A percentile compares a stretch with the other conserved stretches of the same genome.
Evolutionary conservation across 1,140 invertebrate genomes (phyloP).

Genomic region (Centruroides sculpturatus): DNA sequence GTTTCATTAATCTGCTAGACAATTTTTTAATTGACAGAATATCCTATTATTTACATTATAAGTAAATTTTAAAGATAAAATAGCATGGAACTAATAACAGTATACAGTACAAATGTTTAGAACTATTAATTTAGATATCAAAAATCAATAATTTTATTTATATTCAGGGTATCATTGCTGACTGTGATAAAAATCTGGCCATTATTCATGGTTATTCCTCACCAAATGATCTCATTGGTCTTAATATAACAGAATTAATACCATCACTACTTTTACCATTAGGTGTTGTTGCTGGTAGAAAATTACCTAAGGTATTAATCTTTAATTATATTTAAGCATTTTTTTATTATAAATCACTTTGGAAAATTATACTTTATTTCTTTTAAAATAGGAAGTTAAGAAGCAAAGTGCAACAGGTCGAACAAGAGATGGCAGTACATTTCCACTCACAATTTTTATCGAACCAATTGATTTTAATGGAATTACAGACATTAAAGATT

Average conservation of each 20-base stretch:
- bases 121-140: too few species aligned
- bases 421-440: slow-evolving; percentile 42
- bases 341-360: background rate
- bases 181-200: slow-evolving; percentile 24
- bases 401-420: slow-evolving; percentile 46
- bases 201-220: slow-evolving; percentile 23
- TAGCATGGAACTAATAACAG: too few species aligned
- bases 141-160: background rate
- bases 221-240: slow-evolving; percentile 20
- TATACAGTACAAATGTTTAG: too few species aligned
- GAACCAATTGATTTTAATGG: slow-evolving; percentile 17
- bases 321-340: background rate
- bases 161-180: slow-evolving; percentile 23
- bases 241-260: slow-evolving; percentile 23
- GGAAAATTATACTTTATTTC: background rate
- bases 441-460: slow-evolving; percentile 44
- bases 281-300: slow-evolving; percentile 10
- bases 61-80: too few species aligned
- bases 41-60: too few species aligned
- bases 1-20: too few species aligned
- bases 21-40: too few species aligned
- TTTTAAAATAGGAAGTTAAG: slow-evolving; percentile 27
- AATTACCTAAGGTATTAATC: slow-evolving; percentile 20
- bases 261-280: slow-evolving; percentile 23
- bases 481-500: too few species aligned